These are phyloP conservation scores for Polydesmus complanatus DNA, from an alignment of 2,888 invertebrate genomes.

Conservation along the genomic window DNA sequence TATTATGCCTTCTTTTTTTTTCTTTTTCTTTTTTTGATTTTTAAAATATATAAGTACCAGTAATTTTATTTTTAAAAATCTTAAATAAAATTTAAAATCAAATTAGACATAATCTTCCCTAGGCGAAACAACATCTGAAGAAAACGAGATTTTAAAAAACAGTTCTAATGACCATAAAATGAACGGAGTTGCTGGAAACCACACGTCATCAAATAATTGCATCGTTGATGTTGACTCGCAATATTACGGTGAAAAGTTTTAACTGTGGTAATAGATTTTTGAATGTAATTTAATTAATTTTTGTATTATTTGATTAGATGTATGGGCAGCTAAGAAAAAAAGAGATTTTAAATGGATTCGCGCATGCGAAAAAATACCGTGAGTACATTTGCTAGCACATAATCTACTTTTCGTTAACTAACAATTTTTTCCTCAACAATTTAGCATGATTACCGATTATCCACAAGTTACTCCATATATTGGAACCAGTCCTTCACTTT, in stretches of 20 bases:
- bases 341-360: slow-evolving; percentile 9
- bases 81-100: too few species aligned
- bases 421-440: slow-evolving; percentile 32
- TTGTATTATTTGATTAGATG: slow-evolving; percentile 4
- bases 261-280: not conserved
- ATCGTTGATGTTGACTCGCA: not conserved
- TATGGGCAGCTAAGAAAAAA: slow-evolving; percentile 15
- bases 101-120: not conserved
- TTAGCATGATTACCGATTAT: slow-evolving; percentile 90
- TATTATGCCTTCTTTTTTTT: not conserved
- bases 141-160: not conserved
- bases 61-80: too few species aligned
- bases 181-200: not conserved
- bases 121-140: not conserved
- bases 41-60: not conserved
- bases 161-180: not conserved
- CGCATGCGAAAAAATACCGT: slow-evolving; percentile 13
- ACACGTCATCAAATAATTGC: too few species aligned
- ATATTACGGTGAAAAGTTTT: not conserved
- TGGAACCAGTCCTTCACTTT: slow-evolving; percentile 91
- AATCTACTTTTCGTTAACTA: not conserved
- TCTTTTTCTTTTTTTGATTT: not conserved
- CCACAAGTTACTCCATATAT: slow-evolving; percentile 95
- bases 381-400: not conserved
- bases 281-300: not conserved